Base-by-base conservation (phyloP, 1,140 invertebrate genomes). In the Pogonognathellus flavescens region DNA sequence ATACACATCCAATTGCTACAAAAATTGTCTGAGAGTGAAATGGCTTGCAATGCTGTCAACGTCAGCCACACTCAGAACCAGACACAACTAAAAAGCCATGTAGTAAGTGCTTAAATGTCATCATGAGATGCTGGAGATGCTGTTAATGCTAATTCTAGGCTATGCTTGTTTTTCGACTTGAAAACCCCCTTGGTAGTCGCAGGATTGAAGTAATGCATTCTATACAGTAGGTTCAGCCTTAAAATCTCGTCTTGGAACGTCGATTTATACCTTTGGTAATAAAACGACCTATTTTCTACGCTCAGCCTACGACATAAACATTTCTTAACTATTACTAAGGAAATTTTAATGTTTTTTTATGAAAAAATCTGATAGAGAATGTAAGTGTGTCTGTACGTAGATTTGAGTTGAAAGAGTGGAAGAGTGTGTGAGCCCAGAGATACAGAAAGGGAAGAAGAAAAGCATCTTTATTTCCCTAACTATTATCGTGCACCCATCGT, bases 401-500 rank as follows among this genome's bases (percentile, higher is more conserved):
- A 41, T 41, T 41, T 41, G 31, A 41, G 2, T 3, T 41, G 31
- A 41, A 41, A 41, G 31, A 41, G 59, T 10, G 5, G 7, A 11
- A 62, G 22, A 66, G n/a, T 60, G 59, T 20, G 4, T 11, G 53
- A 55, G 11, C 16, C 1, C n/a, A 66, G 20, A 25, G 62, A 10
- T 25, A 66, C 5, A 14, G 22, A 11, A 25, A 66, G 62, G 22
- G 62, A 66, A 66, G 62, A 13, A 25, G 25, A 66, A 66, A 25
- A 66, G 62, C 18, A 66, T 66, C 62, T 66, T 66, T 66, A 66
- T 66, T 66, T 66, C 62, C 62, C 14, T 66, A 66, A 66, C 62
- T 66, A 66, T 66, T 25, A 66, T 66, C 62, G 62, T 66, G 62
- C 62, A 66, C 62, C 62, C 62, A 66, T 66, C 62, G 62, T 66